phyloP scores from a whole-genome alignment of 2,888 invertebrate genomes.

The Junonia oenone region DNA sequence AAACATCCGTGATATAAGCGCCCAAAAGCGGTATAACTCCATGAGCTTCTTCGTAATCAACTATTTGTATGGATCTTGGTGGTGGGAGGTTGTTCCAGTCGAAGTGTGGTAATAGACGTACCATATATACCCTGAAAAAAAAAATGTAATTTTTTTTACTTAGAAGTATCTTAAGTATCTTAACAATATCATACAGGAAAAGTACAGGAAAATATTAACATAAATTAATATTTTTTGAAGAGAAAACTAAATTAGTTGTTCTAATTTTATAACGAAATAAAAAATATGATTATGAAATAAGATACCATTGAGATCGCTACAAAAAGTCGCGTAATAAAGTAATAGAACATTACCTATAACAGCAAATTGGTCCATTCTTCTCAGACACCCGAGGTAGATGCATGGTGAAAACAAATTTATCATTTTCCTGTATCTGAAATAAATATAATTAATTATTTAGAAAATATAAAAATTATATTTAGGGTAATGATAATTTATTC shows the following conservation, averaged over 20 bases:
- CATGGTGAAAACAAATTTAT: conserved; percentile 86
- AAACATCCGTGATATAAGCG: conserved; percentile 92
- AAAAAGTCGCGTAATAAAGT: too few relatives aligned
- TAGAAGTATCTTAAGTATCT: too few relatives aligned
- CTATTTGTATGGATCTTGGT: conserved; percentile 84
- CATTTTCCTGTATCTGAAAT: conserved; percentile 63
- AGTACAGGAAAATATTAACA: too few relatives aligned
- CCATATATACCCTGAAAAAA: conserved; percentile 87
- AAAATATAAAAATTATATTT: too few relatives aligned
- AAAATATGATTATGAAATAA: too few relatives aligned
- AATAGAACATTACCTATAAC: conserved; percentile 80
- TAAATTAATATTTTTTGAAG: too few relatives aligned
- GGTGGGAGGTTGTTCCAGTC: conserved; percentile 83
- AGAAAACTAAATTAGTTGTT: too few relatives aligned
- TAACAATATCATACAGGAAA: too few relatives aligned
- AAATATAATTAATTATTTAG: not conserved
- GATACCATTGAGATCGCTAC: too few relatives aligned
- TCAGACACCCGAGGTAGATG: conserved; percentile 88
- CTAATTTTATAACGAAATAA: too few relatives aligned
- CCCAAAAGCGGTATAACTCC: conserved; percentile 81
- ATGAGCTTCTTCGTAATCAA: conserved; percentile 87
- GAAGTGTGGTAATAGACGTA: conserved; percentile 82
- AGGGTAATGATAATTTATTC: too few relatives aligned
- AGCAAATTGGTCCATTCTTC: conserved; percentile 92
- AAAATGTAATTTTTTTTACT: too few relatives aligned